These are phyloP conservation scores for Poeciliopsis retropinna DNA, from an alignment of 2,113 vertebrate species.

Conservation along the genomic window DNA sequence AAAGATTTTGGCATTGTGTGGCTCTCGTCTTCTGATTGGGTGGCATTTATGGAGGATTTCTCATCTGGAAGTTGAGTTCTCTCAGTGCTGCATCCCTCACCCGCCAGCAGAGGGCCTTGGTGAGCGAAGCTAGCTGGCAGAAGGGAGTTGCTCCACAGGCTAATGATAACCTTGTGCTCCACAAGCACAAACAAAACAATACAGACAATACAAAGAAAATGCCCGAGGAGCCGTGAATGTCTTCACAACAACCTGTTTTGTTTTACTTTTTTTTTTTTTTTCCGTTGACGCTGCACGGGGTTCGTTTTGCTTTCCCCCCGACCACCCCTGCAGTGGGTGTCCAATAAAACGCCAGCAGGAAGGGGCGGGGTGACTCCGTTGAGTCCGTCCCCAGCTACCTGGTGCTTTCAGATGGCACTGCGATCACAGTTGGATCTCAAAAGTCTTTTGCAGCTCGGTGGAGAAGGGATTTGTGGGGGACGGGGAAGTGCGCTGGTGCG, in stretches of 20 bases:
- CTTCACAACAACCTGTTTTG: constrained; percentile 6
- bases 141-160: constrained; percentile 38
- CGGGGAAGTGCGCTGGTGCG: constrained; percentile 90
- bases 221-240: constrained; percentile 33
- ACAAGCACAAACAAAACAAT: constrained; percentile 53
- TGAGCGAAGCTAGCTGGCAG: constrained; percentile 21
- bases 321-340: too few species aligned
- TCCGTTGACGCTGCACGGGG: constrained; percentile 3
- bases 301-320: constrained; percentile 20
- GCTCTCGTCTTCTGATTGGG: constrained; percentile 66
- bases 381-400: background rate
- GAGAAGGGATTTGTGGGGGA: constrained; percentile 99
- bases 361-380: too few species aligned
- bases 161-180: constrained; percentile 25
- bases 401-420: constrained; percentile 10
- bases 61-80: constrained; percentile 84
- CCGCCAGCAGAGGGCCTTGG: constrained; percentile 50
- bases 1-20: constrained; percentile 99
- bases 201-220: constrained; percentile 59
- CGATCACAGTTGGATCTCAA: constrained; percentile 97
- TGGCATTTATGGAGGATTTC: constrained; percentile 67
- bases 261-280: background rate
- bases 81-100: constrained; percentile 69
- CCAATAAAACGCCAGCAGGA: too few species aligned
- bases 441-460: constrained; percentile 97